These are phyloP conservation scores for Micrasema minimum DNA, from an alignment of 1,140 invertebrate species.

Conservation along the genomic window DNA sequence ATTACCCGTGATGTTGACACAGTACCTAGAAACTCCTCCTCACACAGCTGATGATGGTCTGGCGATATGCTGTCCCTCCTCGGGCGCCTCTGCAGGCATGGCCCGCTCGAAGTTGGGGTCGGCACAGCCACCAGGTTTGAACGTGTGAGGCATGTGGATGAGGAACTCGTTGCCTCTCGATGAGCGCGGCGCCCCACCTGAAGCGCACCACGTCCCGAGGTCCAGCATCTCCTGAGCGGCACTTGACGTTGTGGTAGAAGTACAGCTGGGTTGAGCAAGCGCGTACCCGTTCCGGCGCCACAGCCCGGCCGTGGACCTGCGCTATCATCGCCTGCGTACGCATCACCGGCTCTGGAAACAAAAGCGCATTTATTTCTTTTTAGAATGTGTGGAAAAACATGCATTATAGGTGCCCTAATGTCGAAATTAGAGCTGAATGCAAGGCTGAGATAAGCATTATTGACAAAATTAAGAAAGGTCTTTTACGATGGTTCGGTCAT, in stretches of 20 bases:
- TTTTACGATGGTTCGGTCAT: too few relatives aligned
- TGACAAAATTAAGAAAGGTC: too few relatives aligned
- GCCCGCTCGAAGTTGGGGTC: constrained; percentile 78
- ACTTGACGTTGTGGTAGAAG: constrained; percentile 96
- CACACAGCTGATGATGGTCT: too few relatives aligned
- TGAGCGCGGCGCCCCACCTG: constrained; percentile 87
- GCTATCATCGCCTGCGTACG: constrained; percentile 86
- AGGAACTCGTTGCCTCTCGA: constrained; percentile 94
- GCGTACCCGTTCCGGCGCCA: constrained; percentile 98
- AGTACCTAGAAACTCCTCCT: too few relatives aligned
- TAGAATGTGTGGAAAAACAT: too few relatives aligned
- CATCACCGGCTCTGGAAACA: constrained; percentile 71
- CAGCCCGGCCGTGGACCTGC: constrained; percentile 93
- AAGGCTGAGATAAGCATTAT: too few relatives aligned
- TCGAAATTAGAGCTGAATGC: too few relatives aligned
- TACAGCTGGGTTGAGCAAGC: constrained; percentile 94
- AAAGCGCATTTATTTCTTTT: not conserved
- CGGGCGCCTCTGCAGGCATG: too few relatives aligned
- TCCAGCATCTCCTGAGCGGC: constrained; percentile 97
- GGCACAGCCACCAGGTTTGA: constrained; percentile 87
- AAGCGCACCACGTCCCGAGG: constrained; percentile 90
- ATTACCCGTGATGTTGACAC: too few relatives aligned
- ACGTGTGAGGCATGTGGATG: constrained; percentile 93
- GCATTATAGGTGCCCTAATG: too few relatives aligned
- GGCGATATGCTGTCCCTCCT: too few relatives aligned